Base-by-base conservation (phyloP, 2,888 invertebrate genomes). In the Mythimna lalbum region DNA sequence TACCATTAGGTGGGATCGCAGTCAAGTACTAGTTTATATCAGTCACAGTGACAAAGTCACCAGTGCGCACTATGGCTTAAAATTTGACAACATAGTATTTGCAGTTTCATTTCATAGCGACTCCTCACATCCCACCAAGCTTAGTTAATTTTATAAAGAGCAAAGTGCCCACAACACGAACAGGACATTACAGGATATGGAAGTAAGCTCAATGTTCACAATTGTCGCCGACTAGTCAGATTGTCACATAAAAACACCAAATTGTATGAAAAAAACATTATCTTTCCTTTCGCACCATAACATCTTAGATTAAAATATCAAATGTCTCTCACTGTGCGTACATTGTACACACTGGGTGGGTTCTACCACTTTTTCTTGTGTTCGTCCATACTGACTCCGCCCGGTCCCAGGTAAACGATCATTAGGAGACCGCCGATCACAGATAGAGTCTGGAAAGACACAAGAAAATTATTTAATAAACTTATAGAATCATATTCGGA, bases 321-420 rank as follows among this genome's bases (percentile, higher is more conserved):
- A 86, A 39, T 69, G 85, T 86, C 86, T 78, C 76, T 79, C 77
- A 87, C 79, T 87, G 89, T 88, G 86, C 86, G 76, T 85, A 82
- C 86, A 84, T 81, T 78, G 81, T 73, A 85, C 82, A 82, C 82
- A 76, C 80, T 23, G 69, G 73, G 67, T 69, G 78, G 65, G 33
- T 80, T 83, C 94, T 97, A 99, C 99, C 99, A 99, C 93, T 98
- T 98, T 96, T 99, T 99, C 96, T 99, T 99, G 96, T 99, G 99
- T 92, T 99, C 99, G 94, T 99, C 99, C 99, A 99, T 99, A 78
- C 99, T 99, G 53, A 99, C 99, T 69, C 99, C 99, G 74, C 99
- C 99, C 52, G 99, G 99, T 49, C 99, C 99, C 80, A 99, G 97
- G 79, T 98, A 98, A 17, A 99, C 99, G 85, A 99, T 99, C 98